phyloP scores from a whole-genome alignment of 2,888 invertebrate genomes.

The Agrochola circellaris region DNA sequence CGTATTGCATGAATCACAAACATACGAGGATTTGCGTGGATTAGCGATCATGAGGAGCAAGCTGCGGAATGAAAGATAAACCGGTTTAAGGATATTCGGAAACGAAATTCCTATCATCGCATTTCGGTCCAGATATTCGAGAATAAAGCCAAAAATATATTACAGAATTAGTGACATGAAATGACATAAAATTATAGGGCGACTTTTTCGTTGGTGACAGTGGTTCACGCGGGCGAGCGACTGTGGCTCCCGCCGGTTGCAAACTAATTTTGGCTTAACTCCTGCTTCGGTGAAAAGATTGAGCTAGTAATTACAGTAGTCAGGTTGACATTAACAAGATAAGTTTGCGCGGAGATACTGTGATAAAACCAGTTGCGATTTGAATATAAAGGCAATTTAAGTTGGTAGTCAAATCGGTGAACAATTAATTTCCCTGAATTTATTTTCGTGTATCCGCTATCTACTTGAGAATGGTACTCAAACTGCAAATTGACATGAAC shows the following conservation, averaged over 20 bases:
- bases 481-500: neutral
- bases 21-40: slow-evolving; percentile 25
- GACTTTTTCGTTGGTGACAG: neutral
- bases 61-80: slow-evolving; percentile 30
- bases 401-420: neutral
- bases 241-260: too few relatives aligned
- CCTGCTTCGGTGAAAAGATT: neutral
- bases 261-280: neutral
- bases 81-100: neutral
- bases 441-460: neutral
- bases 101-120: neutral
- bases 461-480: neutral
- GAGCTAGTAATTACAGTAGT: neutral
- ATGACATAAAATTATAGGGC: neutral
- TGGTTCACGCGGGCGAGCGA: neutral
- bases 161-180: neutral
- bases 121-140: neutral
- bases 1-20: slow-evolving; percentile 12
- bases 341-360: too few relatives aligned
- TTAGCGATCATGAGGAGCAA: slow-evolving; percentile 11
- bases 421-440: neutral
- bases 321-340: too few relatives aligned
- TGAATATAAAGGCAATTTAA: neutral
- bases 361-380: neutral
- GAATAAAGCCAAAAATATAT: neutral